Conservation (phyloP, 2,113 vertebrate genomes). For the Cyprinodon tularosa region DNA sequence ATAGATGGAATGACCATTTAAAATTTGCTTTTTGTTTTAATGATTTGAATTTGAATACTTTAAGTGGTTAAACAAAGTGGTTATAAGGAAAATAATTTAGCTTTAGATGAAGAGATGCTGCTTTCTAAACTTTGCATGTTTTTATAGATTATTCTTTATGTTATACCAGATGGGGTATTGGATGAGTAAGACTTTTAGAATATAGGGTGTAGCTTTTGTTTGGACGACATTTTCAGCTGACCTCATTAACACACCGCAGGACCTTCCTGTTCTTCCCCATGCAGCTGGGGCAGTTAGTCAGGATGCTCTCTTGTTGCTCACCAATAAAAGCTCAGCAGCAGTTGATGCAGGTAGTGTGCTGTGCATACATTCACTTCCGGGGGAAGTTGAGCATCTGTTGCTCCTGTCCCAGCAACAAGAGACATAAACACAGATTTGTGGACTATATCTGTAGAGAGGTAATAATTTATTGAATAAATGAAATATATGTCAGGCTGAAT, state of each 20-base stretch:
- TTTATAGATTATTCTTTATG: background rate
- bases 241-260: background rate
- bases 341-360: background rate
- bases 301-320: background rate
- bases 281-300: background rate
- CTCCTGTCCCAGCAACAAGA: background rate
- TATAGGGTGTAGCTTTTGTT: background rate
- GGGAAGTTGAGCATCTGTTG: conserved; percentile 9
- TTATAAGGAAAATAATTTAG: background rate
- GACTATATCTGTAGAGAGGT: background rate
- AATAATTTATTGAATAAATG: background rate
- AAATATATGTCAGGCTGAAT: background rate
- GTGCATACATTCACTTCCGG: background rate
- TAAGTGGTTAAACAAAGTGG: background rate
- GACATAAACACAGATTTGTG: background rate
- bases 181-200: background rate
- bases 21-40: too few relatives aligned
- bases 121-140: background rate
- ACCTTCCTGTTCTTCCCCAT: background rate
- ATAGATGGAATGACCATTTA: too few relatives aligned
- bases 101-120: background rate
- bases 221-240: background rate
- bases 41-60: too few relatives aligned
- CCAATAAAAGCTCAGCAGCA: conserved; percentile 3
- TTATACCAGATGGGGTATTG: background rate